These are phyloP conservation scores for Corythornis leucogaster DNA, from an alignment of 2,797 vertebrate species.

Conservation along the genomic window DNA sequence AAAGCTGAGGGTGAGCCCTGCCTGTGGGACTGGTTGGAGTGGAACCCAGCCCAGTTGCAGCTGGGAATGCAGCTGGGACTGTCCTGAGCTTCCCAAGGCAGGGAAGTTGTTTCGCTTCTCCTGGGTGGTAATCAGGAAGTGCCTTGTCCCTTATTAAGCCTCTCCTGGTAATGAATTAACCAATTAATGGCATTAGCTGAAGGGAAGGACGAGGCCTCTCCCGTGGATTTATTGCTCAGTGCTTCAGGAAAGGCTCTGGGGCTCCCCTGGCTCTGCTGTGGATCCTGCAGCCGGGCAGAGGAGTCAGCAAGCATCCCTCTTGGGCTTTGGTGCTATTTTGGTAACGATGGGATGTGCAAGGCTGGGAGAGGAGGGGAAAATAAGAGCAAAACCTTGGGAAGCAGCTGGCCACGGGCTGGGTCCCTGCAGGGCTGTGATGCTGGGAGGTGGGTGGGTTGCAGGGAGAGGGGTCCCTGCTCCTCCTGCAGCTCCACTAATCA, in stretches of 20 bases:
- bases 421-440: background rate
- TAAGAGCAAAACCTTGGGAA: background rate
- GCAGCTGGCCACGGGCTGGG: background rate
- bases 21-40: fast-evolving
- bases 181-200: background rate
- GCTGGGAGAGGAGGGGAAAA: background rate
- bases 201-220: background rate
- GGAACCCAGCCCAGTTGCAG: background rate
- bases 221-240: fast-evolving
- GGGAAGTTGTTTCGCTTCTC: background rate
- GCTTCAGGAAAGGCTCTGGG: background rate
- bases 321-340: background rate
- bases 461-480: background rate
- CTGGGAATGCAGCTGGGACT: background rate
- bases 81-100: background rate
- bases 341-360: background rate
- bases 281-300: background rate
- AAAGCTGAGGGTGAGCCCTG: fast-evolving
- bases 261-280: background rate
- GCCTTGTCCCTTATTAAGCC: background rate
- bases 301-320: background rate
- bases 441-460: background rate
- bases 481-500: background rate
- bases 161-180: background rate
- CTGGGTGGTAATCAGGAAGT: background rate